A percentile compares a stretch with the other conserved stretches of the same genome.
Evolutionary conservation across 2,113 vertebrate species (phyloP).

Genomic region (Triplophysa tibetana): DNA sequence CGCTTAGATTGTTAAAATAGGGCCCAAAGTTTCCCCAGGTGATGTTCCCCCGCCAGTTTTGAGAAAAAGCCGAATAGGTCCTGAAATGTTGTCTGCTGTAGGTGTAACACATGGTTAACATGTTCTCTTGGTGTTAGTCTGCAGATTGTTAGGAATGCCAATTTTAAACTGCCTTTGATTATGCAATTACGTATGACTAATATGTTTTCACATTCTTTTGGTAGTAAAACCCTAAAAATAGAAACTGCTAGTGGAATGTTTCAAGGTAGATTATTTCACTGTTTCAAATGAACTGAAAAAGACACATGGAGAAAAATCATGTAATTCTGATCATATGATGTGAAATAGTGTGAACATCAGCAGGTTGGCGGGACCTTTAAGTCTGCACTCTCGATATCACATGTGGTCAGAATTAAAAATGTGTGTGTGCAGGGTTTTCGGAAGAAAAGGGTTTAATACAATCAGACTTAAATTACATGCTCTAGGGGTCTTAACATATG

Average conservation of each 20-base stretch:
- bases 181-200: constrained; percentile 18
- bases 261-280: constrained; percentile 2
- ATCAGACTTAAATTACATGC: constrained; percentile 45
- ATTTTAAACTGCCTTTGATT: neutral
- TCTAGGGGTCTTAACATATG: constrained; percentile 35
- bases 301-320: constrained; percentile 26
- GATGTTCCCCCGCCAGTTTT: neutral
- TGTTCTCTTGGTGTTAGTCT: neutral
- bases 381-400: constrained; percentile 33
- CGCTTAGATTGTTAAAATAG: no score
- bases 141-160: neutral
- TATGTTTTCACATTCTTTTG: constrained; percentile 20
- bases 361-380: neutral
- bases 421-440: neutral
- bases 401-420: constrained; percentile 49
- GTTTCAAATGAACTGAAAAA: constrained; percentile 41
- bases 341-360: neutral
- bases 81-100: neutral
- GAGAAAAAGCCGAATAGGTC: neutral
- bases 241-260: constrained; percentile 17
- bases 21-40: no score
- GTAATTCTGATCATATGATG: constrained; percentile 26
- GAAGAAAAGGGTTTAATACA: constrained; percentile 41
- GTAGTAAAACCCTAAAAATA: constrained; percentile 29
- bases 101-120: neutral